Evolutionary conservation across 2,888 invertebrate genomes (phyloP), one percentile per base, ranked within the genome.

Genomic region (Itoplectis maculator): DNA sequence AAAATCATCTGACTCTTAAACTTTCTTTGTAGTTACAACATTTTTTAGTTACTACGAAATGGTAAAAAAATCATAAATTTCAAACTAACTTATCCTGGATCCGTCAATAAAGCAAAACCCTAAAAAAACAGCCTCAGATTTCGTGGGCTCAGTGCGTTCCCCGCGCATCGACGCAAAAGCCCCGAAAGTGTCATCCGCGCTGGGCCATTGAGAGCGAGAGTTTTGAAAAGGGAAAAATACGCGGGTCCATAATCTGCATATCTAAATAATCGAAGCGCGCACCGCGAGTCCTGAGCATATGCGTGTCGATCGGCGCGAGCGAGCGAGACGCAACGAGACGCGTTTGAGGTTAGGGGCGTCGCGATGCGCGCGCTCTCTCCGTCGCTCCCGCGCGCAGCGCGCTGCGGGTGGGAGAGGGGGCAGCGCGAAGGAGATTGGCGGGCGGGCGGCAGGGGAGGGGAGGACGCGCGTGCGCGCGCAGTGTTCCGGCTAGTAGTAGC

Each of bases 221-320:
- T 75, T 23, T 15, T 7, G 69, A 80, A 80, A 74, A 74, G 75
- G 72, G 68, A 65, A 81, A 84, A 82, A 87, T 84, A 84, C 86
- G 85, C 85, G 85, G 85, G 75, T 86, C 89, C 87, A 90, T 91
- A 89, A 92, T 92, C 92, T 92, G 92, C 92, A 92, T 92, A 92
- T 92, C 92, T 92, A 92, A 92, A 92, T 92, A 92, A 92, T 92
- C 92, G 90, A 92, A 90, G 73, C 73, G n/a, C 65, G 63, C 29
- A 29, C 29, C 5, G 29, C 29, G 5, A 5, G 29, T 5, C 18
- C 63, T 63, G 29, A 56, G 87, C 89, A 86, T 89, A 89, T 91
- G 92, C 89, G 90, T n/a, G n/a, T 90, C 87, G 89, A 88, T 86
- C 87, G 56, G 23, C 63, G 69, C 66, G 65, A 59, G 73, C 65